These are phyloP conservation scores for Drosophila saltans DNA, from an alignment of 1,140 invertebrate genomes.

Conservation along the genomic window DNA sequence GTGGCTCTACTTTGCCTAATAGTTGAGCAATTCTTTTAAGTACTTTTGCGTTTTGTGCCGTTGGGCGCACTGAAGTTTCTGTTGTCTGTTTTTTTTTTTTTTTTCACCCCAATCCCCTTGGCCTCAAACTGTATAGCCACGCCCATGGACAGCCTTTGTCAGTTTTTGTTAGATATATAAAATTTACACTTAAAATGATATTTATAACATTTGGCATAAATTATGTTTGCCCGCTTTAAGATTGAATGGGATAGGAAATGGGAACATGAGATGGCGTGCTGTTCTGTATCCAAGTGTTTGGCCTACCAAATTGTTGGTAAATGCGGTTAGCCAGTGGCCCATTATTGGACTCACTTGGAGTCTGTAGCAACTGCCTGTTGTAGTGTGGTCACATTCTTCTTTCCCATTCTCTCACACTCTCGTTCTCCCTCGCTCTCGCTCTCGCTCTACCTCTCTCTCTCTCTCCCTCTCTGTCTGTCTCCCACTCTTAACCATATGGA, in stretches of 20 bases:
- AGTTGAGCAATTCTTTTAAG: slow-evolving; percentile 56
- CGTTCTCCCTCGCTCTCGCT: neutral
- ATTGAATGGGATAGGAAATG: neutral
- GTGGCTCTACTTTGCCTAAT: slow-evolving; percentile 39
- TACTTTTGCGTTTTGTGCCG: slow-evolving; percentile 33
- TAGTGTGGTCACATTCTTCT: neutral
- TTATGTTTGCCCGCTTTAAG: slow-evolving; percentile 1
- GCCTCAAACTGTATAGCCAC: neutral
- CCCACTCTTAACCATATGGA: slow-evolving; percentile 12
- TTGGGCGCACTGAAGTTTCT: slow-evolving; percentile 1
- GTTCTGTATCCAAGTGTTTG: neutral
- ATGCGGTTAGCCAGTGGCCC: slow-evolving; percentile 2
- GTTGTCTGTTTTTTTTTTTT: neutral
- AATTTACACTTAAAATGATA: neutral
- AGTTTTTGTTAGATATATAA: neutral
- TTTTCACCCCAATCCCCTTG: neutral
- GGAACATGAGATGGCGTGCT: neutral
- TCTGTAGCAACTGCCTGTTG: neutral
- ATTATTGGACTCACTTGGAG: slow-evolving; percentile 2
- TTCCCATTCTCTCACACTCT: too few species aligned
- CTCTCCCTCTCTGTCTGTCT: neutral
- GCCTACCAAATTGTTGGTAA: slow-evolving; percentile 3
- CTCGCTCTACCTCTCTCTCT: neutral
- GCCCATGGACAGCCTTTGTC: neutral
- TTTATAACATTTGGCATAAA: neutral